Conservation (phyloP, 2,113 vertebrate species). For the Ursus arctos region DNA sequence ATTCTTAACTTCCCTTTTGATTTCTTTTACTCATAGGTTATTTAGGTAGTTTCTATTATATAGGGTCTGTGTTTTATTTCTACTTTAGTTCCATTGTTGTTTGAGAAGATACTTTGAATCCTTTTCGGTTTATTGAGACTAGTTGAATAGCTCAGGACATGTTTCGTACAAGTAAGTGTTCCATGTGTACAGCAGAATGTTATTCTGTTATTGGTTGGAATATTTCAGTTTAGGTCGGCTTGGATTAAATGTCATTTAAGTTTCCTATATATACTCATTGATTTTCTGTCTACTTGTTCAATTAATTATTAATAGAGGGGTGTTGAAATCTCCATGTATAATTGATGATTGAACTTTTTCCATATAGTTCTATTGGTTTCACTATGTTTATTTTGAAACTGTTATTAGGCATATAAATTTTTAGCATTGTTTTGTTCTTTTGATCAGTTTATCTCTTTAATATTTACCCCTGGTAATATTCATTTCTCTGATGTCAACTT, state of each 20-base stretch:
- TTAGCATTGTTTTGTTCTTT: background rate
- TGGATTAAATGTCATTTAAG: background rate
- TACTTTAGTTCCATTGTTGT: slow-evolving; percentile 5
- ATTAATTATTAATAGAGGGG: background rate
- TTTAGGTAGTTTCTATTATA: background rate
- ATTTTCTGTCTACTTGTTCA: background rate
- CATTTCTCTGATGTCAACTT: background rate
- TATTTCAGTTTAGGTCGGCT: background rate
- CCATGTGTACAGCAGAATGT: background rate
- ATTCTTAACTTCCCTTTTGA: background rate
- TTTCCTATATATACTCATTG: background rate
- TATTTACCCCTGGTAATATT: background rate
- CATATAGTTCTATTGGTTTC: background rate
- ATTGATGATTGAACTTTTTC: background rate
- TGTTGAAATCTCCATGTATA: background rate
- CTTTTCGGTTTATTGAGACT: background rate
- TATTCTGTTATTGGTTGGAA: background rate
- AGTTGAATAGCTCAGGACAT: background rate
- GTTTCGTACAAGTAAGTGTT: background rate
- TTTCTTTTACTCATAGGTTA: background rate
- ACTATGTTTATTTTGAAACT: background rate
- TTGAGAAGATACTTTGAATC: background rate
- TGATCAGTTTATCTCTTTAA: background rate
- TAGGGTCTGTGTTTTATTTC: slow-evolving; percentile 9
- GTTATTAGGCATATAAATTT: background rate